phyloP scores from a whole-genome alignment of 2,888 invertebrate genomes.

The Tuberolachnus salignus region DNA sequence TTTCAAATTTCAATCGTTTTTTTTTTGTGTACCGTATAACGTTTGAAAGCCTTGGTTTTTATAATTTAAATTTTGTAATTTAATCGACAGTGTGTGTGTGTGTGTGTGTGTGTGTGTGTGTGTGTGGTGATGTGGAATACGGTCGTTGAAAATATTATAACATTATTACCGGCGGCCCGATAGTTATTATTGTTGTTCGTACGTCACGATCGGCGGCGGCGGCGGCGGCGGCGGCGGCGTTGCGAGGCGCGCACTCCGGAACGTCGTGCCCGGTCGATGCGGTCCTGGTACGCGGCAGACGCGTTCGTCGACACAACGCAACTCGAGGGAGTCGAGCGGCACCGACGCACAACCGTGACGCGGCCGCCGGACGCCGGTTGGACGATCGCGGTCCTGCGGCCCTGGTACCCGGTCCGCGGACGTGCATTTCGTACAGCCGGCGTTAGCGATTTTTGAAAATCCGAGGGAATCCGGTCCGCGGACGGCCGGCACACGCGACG shows the following conservation, averaged over 20 bases:
- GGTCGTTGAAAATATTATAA: too few species aligned
- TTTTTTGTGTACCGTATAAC: too few species aligned
- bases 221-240: not conserved
- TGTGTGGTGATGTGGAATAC: too few species aligned
- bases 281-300: conserved; percentile 24
- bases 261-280: not conserved
- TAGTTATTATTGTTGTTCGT: too few species aligned
- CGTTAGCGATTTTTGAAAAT: conserved; percentile 32
- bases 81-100: too few species aligned
- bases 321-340: conserved; percentile 15
- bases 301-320: conserved; percentile 52
- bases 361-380: not conserved
- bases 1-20: too few species aligned
- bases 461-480: conserved; percentile 45
- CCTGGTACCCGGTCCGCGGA: conserved; percentile 34
- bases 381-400: not conserved
- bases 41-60: too few species aligned
- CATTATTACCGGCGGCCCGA: too few species aligned
- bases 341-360: not conserved
- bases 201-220: too few species aligned
- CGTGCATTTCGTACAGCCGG: conserved; percentile 30
- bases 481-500: not conserved
- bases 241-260: not conserved
- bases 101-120: too few species aligned
- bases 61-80: too few species aligned